Conservation (phyloP, 2,888 invertebrate species). For the Agrotis ipsilon region DNA sequence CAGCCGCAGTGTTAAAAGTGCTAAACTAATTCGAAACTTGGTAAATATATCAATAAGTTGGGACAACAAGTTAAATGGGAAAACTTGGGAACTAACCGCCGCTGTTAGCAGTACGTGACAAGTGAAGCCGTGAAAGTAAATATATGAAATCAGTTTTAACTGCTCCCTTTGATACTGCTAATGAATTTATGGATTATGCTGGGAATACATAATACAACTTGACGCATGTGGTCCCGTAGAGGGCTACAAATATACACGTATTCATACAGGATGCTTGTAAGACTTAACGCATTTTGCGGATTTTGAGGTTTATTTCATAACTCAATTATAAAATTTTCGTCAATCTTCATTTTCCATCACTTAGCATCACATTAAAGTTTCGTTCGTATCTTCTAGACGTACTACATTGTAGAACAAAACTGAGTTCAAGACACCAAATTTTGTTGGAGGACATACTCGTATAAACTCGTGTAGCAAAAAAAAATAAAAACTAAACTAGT, state of each 20-base stretch:
- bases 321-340: no score
- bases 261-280: background rate
- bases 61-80: conserved; percentile 81
- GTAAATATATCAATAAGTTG: conserved; percentile 82
- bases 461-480: no score
- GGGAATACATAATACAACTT: conserved; percentile 39
- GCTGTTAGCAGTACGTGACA: conserved; percentile 66
- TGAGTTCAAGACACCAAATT: no score
- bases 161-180: conserved; percentile 42
- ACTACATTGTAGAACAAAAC: no score
- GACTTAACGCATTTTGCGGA: no score
- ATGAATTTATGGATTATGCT: conserved; percentile 48
- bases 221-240: background rate
- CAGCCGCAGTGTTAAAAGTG: conserved; percentile 63
- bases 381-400: no score
- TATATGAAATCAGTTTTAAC: conserved; percentile 61
- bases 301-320: no score
- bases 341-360: no score
- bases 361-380: no score
- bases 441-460: no score
- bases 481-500: no score
- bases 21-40: conserved; percentile 74
- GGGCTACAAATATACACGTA: background rate
- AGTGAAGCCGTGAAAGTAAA: conserved; percentile 67
- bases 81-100: conserved; percentile 78